phyloP scores from a whole-genome alignment of 2,113 vertebrate genomes.

The Holacanthus passer region DNA sequence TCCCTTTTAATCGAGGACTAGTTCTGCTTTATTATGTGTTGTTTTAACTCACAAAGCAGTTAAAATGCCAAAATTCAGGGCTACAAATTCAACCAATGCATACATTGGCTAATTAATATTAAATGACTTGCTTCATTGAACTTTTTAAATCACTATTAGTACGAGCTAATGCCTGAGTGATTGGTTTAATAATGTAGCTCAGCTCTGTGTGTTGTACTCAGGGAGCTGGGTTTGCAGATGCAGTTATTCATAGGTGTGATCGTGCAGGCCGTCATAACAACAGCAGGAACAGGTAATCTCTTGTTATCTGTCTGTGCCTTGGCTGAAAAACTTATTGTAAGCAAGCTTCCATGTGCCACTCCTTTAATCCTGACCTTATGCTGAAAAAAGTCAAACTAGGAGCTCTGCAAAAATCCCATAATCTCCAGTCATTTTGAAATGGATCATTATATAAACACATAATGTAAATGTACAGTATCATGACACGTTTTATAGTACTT shows the following conservation, averaged over 20 bases:
- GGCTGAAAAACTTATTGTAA: constrained; percentile 16
- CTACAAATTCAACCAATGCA: background rate
- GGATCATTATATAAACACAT: background rate
- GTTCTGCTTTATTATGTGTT: constrained; percentile 1
- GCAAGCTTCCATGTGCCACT: constrained; percentile 38
- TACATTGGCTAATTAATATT: background rate
- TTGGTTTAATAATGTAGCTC: constrained; percentile 41
- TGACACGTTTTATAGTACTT: background rate
- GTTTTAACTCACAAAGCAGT: background rate
- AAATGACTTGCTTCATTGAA: background rate
- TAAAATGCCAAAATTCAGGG: background rate
- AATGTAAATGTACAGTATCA: background rate
- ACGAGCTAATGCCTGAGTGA: constrained; percentile 15
- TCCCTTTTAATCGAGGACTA: background rate
- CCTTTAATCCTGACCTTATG: constrained; percentile 38
- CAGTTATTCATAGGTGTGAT: constrained; percentile 77
- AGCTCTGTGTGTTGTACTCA: background rate
- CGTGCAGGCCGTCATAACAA: constrained; percentile 47
- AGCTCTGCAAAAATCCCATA: background rate
- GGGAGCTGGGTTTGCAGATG: constrained; percentile 44
- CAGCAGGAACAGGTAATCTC: constrained; percentile 61
- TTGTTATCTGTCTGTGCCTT: constrained; percentile 53
- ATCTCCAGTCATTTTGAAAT: background rate
- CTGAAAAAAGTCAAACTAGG: background rate
- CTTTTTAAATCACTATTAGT: background rate